Evolutionary conservation across 2,888 invertebrate species (phyloP).

Genomic region (Craniophora ligustri): DNA sequence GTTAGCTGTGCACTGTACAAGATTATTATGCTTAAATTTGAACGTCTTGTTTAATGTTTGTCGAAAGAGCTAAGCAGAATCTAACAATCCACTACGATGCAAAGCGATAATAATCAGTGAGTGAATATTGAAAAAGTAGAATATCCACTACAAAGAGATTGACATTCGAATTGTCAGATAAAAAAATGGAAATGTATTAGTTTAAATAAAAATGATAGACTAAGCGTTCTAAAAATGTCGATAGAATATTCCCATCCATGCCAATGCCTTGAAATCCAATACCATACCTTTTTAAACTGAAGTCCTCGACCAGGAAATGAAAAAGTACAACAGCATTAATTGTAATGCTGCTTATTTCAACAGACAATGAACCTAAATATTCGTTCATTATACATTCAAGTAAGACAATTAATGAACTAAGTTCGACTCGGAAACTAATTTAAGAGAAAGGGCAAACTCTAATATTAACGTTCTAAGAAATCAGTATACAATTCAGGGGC

Average conservation of each 20-base stretch:
- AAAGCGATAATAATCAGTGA: too few relatives aligned
- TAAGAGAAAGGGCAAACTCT: conserved; percentile 44
- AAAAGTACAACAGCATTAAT: conserved; percentile 13
- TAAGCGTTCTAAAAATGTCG: too few relatives aligned
- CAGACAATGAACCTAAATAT: conserved; percentile 18
- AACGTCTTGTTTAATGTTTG: background rate
- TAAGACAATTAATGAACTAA: conserved; percentile 40
- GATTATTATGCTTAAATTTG: conserved; percentile 12
- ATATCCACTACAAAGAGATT: too few relatives aligned
- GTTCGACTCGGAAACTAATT: conserved; percentile 42
- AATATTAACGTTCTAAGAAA: conserved; percentile 50
- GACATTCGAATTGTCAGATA: too few relatives aligned
- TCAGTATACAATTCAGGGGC: conserved; percentile 51
- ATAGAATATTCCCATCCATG: too few relatives aligned
- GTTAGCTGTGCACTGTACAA: conserved; percentile 18
- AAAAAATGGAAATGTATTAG: too few relatives aligned
- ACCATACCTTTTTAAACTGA: background rate
- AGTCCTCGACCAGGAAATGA: background rate
- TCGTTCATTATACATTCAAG: conserved; percentile 38
- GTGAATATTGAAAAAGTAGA: too few relatives aligned
- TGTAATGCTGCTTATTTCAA: conserved; percentile 13
- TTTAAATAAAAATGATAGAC: too few relatives aligned
- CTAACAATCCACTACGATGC: too few relatives aligned
- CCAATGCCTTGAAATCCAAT: background rate
- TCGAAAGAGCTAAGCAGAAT: background rate